These are phyloP conservation scores for Euplexia lucipara DNA, from an alignment of 2,888 invertebrate species.

Conservation along the genomic window DNA sequence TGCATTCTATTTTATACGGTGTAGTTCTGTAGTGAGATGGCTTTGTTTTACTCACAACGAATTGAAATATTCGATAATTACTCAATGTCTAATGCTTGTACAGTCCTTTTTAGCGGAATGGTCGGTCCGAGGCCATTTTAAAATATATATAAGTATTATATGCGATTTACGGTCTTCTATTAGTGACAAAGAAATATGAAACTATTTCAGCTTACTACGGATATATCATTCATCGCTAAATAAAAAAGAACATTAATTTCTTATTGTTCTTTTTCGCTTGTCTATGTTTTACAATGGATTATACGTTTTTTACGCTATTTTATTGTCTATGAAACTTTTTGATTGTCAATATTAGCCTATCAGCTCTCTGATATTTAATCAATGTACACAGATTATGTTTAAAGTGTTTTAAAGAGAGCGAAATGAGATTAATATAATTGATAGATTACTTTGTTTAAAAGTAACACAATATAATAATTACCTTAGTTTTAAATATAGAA, in stretches of 20 bases:
- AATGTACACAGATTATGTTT: slow-evolving; percentile 51
- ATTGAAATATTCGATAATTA: slow-evolving; percentile 13
- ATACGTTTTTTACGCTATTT: slow-evolving; percentile 28
- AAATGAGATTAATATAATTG: slow-evolving; percentile 25
- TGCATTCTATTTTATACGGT: slow-evolving; percentile 33
- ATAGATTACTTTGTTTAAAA: slow-evolving; percentile 51
- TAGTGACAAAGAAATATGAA: neutral
- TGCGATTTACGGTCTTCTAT: neutral
- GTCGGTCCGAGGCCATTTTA: neutral
- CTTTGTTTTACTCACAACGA: slow-evolving; percentile 8
- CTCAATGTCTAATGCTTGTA: slow-evolving; percentile 19
- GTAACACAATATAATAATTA: slow-evolving; percentile 32
- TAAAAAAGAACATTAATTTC: neutral
- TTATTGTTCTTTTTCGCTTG: slow-evolving; percentile 13
- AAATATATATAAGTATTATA: too few relatives aligned
- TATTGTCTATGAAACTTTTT: slow-evolving; percentile 20
- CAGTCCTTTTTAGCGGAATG: neutral
- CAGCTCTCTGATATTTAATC: slow-evolving; percentile 68
- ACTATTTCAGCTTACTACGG: neutral
- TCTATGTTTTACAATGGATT: slow-evolving; percentile 20
- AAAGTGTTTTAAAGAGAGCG: slow-evolving; percentile 17
- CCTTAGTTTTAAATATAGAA: slow-evolving; percentile 7
- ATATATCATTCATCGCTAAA: neutral
- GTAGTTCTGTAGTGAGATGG: slow-evolving; percentile 15
- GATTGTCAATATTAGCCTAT: slow-evolving; percentile 68